Percentiles rank a stretch among this genome's conserved stretches.
phyloP scores from a whole-genome alignment of 2,888 invertebrate species.

The Automeris io region DNA sequence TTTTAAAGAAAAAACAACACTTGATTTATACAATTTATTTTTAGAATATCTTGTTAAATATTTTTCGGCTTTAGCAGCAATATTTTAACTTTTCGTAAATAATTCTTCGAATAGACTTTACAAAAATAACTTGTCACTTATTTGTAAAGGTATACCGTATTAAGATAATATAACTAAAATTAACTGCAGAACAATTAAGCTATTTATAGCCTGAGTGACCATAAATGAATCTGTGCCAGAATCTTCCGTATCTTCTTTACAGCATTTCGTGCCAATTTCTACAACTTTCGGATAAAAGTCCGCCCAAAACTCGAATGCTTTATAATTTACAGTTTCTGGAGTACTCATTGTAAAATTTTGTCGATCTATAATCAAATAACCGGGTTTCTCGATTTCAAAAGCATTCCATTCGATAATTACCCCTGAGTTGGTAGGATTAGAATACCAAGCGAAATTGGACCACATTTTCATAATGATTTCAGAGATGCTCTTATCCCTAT shows the following conservation, averaged over 20 bases:
- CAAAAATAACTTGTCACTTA: slow-evolving; percentile 54
- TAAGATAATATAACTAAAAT: slow-evolving; percentile 44
- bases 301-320: slow-evolving; percentile 89
- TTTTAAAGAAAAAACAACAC: not conserved
- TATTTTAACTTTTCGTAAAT: slow-evolving; percentile 28
- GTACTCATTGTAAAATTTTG: slow-evolving; percentile 86
- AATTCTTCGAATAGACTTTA: slow-evolving; percentile 61
- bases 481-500: slow-evolving; percentile 85
- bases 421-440: slow-evolving; percentile 83
- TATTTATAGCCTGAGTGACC: slow-evolving; percentile 30
- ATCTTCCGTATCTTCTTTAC: slow-evolving; percentile 76
- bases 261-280: slow-evolving; percentile 84
- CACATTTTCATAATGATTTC: slow-evolving; percentile 89
- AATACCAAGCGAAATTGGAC: slow-evolving; percentile 85
- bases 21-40: slow-evolving; percentile 3
- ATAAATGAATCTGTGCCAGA: slow-evolving; percentile 42
- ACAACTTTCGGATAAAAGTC: slow-evolving; percentile 87
- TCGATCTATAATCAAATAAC: slow-evolving; percentile 84
- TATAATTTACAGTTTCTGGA: slow-evolving; percentile 81
- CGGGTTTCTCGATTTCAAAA: slow-evolving; percentile 81
- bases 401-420: slow-evolving; percentile 86
- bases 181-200: slow-evolving; percentile 38
- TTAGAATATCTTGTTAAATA: slow-evolving; percentile 6
- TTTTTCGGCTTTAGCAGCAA: slow-evolving; percentile 6
- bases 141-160: slow-evolving; percentile 18